Evolutionary conservation across 92 coral and sea anemone genomes (phyloP).

Genomic region (Parazoanthus atlanticus): DNA sequence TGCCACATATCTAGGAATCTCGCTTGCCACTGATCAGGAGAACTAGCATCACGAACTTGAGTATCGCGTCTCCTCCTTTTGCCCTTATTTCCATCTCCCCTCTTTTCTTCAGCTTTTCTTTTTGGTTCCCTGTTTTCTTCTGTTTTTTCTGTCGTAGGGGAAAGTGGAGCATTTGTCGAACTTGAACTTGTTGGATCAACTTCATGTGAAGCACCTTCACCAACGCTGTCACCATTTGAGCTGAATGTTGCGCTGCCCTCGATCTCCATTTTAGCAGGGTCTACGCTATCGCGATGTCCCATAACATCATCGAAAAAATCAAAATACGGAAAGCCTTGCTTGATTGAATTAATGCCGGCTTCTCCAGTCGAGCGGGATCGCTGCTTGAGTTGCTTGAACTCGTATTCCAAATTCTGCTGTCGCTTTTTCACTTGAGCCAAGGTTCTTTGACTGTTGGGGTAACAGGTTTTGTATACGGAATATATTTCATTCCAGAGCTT

Average conservation of each 20-base stretch:
- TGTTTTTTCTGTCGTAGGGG: slow-evolving; percentile 13
- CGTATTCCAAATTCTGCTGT: slow-evolving; percentile 56
- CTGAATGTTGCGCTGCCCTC: slow-evolving; percentile 49
- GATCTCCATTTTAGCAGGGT: slow-evolving; percentile 57
- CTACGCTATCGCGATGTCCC: slow-evolving; percentile 59
- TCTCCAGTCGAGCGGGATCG: slow-evolving; percentile 52
- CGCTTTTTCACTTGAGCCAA: slow-evolving; percentile 58
- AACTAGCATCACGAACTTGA: slow-evolving; percentile 22
- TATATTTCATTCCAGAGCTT: slow-evolving; percentile 62
- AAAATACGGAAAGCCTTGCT: slow-evolving; percentile 54
- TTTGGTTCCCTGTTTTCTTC: slow-evolving; percentile 9
- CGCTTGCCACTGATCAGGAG: slow-evolving; percentile 23
- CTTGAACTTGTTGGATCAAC: slow-evolving; percentile 21
- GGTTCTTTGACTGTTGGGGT: slow-evolving; percentile 36
- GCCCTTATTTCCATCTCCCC: slow-evolving; percentile 23
- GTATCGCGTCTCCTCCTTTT: slow-evolving; percentile 8
- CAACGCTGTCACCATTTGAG: slow-evolving; percentile 8
- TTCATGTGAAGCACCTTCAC: slow-evolving; percentile 21
- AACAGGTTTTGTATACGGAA: slow-evolving; percentile 37
- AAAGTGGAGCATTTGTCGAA: not conserved
- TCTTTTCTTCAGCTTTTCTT: slow-evolving; percentile 17
- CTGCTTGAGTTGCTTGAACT: slow-evolving; percentile 50
- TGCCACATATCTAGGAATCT: slow-evolving; percentile 17
- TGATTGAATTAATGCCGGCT: slow-evolving; percentile 56
- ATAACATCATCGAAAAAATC: slow-evolving; percentile 47